Conservation (phyloP, 1,140 invertebrate species). For the Drosophila melanogaster region DNA sequence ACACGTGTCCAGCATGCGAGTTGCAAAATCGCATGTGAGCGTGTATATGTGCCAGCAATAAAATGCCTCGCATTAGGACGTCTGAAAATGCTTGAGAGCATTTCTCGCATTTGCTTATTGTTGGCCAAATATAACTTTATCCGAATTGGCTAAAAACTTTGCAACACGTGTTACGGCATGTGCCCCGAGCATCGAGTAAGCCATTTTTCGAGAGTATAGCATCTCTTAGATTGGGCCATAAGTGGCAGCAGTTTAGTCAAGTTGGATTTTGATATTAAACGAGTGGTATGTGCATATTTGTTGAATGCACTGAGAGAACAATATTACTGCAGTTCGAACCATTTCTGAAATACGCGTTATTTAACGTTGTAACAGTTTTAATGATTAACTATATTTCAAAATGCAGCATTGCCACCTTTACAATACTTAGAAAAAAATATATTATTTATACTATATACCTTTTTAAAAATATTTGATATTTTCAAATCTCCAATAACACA, state of each 20-base stretch:
- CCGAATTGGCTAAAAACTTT: conserved; percentile 50
- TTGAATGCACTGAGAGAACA: background rate
- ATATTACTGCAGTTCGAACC: too few species aligned
- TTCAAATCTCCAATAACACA: too few species aligned
- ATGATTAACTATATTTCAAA: too few species aligned
- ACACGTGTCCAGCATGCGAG: conserved; percentile 76
- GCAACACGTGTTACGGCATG: conserved; percentile 47
- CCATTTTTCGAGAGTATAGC: conserved; percentile 49
- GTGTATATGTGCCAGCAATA: conserved; percentile 25
- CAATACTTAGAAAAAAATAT: too few species aligned
- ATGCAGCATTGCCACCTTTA: too few species aligned
- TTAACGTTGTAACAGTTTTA: too few species aligned
- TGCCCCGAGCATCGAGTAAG: conserved; percentile 39
- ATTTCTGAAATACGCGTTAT: too few species aligned
- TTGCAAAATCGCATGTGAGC: conserved; percentile 25
- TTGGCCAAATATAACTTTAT: conserved; percentile 55
- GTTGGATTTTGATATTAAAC: conserved; percentile 37
- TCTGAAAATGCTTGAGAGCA: conserved; percentile 59
- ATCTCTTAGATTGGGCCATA: conserved; percentile 44
- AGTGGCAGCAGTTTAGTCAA: conserved; percentile 48
- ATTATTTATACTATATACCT: too few species aligned
- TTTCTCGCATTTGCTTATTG: conserved; percentile 61
- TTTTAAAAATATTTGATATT: too few species aligned
- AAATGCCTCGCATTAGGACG: conserved; percentile 48
- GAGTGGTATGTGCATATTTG: conserved; percentile 12